Evolutionary conservation across 2,888 invertebrate species (phyloP), one percentile per base, ranked within the genome.

Genomic region (Rhamphomyia laevipes): DNA sequence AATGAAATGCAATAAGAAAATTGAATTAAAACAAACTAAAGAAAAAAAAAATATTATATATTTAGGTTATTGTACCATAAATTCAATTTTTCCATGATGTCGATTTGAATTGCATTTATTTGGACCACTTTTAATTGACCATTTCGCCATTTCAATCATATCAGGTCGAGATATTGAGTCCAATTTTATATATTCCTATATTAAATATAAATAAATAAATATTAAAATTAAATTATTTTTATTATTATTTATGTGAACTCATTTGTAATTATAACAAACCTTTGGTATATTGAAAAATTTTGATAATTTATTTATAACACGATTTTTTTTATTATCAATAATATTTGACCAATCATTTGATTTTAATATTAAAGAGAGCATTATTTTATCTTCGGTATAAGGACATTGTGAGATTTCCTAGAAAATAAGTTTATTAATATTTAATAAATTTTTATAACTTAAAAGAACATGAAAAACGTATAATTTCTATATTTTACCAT

Each of bases 231-330:
- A 30, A 44, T 17, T 21, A 16, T 40, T 12, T n/a, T 23, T 31
- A 21, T 47, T 30, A 40, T 42, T 30, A 16, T 50, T 23, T 45
- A n/a, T 45, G 1, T 18, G 13, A 47, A n/a, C 12, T 33, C 17
- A 21, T 43, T 35, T 37, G 16, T 23, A 16, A 7, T n/a, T n/a
- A 7, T n/a, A 4, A 48, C 52, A 55, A 57, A 69, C 70, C 63
- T 65, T 66, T 49, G 70, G 69, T 59, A 71, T 66, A 56, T 63
- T 67, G 58, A 71, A 70, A 61, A 70, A 71, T 56, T 65, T 66
- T 27, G 69, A 63, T 50, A 71, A 56, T 54, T 70, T 70, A 44
- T 63, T 59, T 30, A 68, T 59, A 43, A 70, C 63, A 59, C 64
- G 64, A 21, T 58, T 58, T 40, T 62, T 61, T 52, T 67, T 68